Conservation (phyloP, 2,888 invertebrate genomes). For the Salpingus planirostris region DNA sequence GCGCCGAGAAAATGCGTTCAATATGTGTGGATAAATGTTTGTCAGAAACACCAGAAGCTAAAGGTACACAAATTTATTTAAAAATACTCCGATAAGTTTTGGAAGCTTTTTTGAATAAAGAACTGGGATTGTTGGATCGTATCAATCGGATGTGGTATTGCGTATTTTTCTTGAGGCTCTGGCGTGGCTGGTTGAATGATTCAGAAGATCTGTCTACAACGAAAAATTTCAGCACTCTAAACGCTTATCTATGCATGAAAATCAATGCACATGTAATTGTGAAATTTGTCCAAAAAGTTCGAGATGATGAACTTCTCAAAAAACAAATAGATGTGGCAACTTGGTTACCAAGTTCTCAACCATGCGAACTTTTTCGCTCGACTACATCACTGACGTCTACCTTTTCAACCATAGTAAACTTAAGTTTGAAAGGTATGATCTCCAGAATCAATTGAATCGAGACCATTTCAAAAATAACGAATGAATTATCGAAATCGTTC, state of each 20-base stretch:
- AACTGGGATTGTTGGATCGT: not conserved
- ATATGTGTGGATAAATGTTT: no score
- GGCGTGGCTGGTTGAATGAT: not conserved
- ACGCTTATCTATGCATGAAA: not conserved
- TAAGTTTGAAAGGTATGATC: not conserved
- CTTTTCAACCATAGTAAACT: not conserved
- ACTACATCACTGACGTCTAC: not conserved
- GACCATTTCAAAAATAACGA: not conserved
- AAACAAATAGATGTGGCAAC: not conserved
- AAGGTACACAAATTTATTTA: not conserved
- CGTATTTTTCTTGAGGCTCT: not conserved
- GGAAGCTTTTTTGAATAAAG: not conserved
- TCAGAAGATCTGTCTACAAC: not conserved
- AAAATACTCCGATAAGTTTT: not conserved
- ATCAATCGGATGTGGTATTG: not conserved
- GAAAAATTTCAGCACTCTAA: not conserved
- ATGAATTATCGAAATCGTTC: not conserved
- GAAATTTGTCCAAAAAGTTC: not conserved
- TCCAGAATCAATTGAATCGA: not conserved
- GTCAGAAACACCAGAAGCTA: not conserved
- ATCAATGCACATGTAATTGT: not conserved
- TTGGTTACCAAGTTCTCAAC: not conserved
- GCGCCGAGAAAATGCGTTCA: not conserved
- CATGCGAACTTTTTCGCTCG: not conserved
- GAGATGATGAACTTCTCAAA: not conserved